Conservation (phyloP, 2,888 invertebrate genomes). For the Meliscaeva auricollis region DNA sequence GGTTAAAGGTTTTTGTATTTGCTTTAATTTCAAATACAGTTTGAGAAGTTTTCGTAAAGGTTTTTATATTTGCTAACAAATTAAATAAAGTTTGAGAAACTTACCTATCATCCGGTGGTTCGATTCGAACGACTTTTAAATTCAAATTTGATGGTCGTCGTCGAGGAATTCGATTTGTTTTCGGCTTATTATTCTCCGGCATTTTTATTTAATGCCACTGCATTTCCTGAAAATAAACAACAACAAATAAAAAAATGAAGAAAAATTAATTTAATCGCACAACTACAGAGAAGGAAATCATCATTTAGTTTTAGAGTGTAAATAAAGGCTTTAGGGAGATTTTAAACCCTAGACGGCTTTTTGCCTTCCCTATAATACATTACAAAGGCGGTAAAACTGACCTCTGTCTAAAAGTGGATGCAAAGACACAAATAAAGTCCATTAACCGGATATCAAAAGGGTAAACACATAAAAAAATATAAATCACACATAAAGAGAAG, state of each 20-base stretch:
- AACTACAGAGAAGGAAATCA: not conserved
- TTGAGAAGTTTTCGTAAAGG: not conserved
- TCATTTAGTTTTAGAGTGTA: constrained; percentile 2
- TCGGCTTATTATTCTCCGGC: constrained; percentile 63
- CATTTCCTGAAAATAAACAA: constrained; percentile 59
- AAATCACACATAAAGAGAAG: constrained; percentile 32
- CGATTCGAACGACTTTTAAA: constrained; percentile 71
- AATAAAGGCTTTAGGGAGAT: not conserved
- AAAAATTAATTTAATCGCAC: no score
- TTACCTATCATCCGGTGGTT: constrained; percentile 64
- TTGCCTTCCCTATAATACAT: not conserved
- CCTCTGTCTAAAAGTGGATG: constrained; percentile 4
- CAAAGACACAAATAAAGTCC: constrained; percentile 38
- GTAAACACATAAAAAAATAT: constrained; percentile 23
- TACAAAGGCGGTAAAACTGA: constrained; percentile 26
- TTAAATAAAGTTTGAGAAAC: constrained; percentile 45
- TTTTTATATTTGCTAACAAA: constrained; percentile 8
- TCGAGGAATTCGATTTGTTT: constrained; percentile 70
- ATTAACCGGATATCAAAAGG: constrained; percentile 52
- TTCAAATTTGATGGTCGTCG: constrained; percentile 71
- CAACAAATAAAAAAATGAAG: not conserved
- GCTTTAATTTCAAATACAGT: not conserved
- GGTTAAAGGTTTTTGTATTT: not conserved
- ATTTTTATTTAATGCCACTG: constrained; percentile 57
- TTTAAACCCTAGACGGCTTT: not conserved